Base-by-base conservation (phyloP, 1,140 invertebrate genomes). In the Elymnias hypermnestra region DNA sequence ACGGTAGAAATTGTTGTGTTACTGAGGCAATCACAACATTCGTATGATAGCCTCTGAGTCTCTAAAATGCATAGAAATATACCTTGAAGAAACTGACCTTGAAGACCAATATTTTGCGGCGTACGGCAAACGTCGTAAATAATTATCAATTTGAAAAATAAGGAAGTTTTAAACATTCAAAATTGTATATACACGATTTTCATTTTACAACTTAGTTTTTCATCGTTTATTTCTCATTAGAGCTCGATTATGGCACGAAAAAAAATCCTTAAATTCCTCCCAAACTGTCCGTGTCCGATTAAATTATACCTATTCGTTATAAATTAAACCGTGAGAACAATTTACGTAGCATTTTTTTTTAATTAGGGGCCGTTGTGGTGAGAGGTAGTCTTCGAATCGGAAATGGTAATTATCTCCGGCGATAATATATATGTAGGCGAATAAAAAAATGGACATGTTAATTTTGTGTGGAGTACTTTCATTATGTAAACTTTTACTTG, bases 321-420 rank as follows among this genome's bases (percentile, higher is more conserved):
- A 53, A 68, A 72, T 67, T 66, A 59, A 63, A 54, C 57, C 67
- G 67, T 72, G 67, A 63, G 64, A 75, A 72, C 46, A 39, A 56
- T 48, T 26, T 26, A 45, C 35, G n/a, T 3, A 29, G 25, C 15
- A 40, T 49, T 55, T 57, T 49, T 48, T 13, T 26, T 28, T 46
- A 57, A 53, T 41, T 53, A 39, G 43, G 17, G 41, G 21, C 28
- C 12, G 15, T 4, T 37, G 35, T 6, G 6, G 45, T 23, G 51
- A 29, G 31, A 42, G 29, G n/a, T 33, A 35, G 35, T 19, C 26
- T 43, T 15, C n/a, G 18, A 29, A 23, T 36, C 29, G 31, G 12
- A 37, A 33, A 38, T 51, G 19, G 51, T 48, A 48, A 43, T 48
- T 53, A 43, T 39, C 8, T n/a, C n/a, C 46, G 38, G 43, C 15